Evolutionary conservation across 1,140 invertebrate genomes (phyloP), one percentile per base, ranked within the genome.

Genomic region (Chymomyza costata): DNA sequence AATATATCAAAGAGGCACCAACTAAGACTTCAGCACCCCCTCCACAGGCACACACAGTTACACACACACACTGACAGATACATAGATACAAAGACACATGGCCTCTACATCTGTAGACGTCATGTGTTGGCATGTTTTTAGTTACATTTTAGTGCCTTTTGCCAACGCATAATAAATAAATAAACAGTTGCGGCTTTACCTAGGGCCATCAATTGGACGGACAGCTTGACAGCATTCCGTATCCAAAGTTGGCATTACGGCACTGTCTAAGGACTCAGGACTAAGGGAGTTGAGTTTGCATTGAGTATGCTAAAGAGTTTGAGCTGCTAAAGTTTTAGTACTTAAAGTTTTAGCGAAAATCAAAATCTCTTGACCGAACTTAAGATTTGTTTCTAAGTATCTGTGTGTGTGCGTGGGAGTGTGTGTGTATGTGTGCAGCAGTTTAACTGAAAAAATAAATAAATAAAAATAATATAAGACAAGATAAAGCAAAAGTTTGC

Each of bases 111-210:
- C 66, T 78, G 71, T 64, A 80, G 71, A 71, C 71, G 53, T 71
- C 51, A 51, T 66, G 71, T 70, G 71, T 66, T 57, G 73, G 67
- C 71, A 65, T 74, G 69, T 71, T 78, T 80, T 71, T 78, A 78
- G 71, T 80, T 80, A 78, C 71, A 78, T 76, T 78, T 80, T 80
- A 78, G 73, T 78, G 71, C 66, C 55, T n/a, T n/a, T n/a, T n/a
- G n/a, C n/a, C n/a, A n/a, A n/a, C 71, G 71, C 71, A 78, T 60
- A 78, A 78, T 78, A 80, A 62, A 65, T 65, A 65, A 78, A 71
- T 78, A 78, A 78, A 60, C 71, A 80, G 66, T 71, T 70, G 71
- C 25, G 47, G 55, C 39, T 51, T 50, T 45, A 56, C 46, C 58
- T 61, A 25, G 3, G 21, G 58, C 30, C 21, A 38, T n/a, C n/a